A percentile compares a stretch with the other conserved stretches of the same genome.
phyloP scores from a whole-genome alignment of 2,888 invertebrate species.

The Arge pagana region DNA sequence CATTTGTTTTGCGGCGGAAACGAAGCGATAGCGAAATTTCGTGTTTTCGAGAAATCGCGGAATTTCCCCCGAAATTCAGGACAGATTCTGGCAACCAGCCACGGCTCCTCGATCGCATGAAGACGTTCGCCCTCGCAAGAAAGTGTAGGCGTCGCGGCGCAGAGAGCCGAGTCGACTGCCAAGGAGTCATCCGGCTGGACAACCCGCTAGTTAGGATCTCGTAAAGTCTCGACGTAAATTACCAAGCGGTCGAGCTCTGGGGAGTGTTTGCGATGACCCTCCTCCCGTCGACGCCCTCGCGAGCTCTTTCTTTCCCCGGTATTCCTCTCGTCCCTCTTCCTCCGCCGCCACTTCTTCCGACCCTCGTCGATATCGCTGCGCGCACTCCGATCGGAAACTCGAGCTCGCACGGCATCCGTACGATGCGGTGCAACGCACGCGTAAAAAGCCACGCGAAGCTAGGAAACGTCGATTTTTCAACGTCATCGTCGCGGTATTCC shows the following conservation, averaged over 20 bases:
- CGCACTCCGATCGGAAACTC: no score
- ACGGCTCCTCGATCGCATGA: conserved; percentile 24
- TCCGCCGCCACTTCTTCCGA: conserved; percentile 1
- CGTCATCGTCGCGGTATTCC: no score
- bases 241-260: conserved; percentile 39
- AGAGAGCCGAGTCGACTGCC: conserved; percentile 32
- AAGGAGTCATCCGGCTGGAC: conserved; percentile 27
- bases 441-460: no score
- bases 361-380: no score
- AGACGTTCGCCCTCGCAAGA: conserved; percentile 26
- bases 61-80: background rate
- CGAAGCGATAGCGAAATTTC: background rate
- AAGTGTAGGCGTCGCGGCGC: conserved; percentile 43
- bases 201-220: conserved; percentile 57
- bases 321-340: conserved; percentile 19
- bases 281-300: conserved; percentile 61
- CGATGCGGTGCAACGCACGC: no score
- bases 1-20: no score
- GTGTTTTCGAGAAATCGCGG: no score
- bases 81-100: background rate
- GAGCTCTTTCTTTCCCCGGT: conserved; percentile 25
- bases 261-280: conserved; percentile 57
- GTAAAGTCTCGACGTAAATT: conserved; percentile 56
- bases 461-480: no score
- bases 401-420: no score